Base-by-base conservation (phyloP, 2,113 vertebrate genomes). In the Cariama cristata region DNA sequence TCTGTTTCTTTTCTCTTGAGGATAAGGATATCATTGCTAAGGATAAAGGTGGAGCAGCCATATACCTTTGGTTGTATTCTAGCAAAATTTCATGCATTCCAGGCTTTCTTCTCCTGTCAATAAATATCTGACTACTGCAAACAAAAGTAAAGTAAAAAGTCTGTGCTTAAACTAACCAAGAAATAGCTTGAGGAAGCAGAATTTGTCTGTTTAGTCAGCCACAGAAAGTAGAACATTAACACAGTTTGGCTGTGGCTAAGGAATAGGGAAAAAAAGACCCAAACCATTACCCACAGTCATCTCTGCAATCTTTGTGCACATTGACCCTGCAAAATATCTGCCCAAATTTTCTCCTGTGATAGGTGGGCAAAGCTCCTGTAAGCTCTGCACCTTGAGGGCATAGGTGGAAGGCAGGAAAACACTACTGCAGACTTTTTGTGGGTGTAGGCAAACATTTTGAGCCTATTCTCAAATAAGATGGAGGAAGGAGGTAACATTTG, bases 231-330 rank as follows among this genome's bases (percentile, higher is more conserved):
- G 26, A 76, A 79, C 33, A 38, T 9, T 58, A 85, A 21, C 20
- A 55, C 18, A 60, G 13, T 74, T 6, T 63, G 55, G 9, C 33
- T 77, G 49, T 49, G 21, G 20, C 42, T 56, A 49, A 82, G 16
- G 14, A 75, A 92, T 1, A 0, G 24, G 8, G 5, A 4, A 66
- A 49, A 58, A 86, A 38, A 49, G 1, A 0, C 5, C 20, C 15
- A 62, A 74, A 19, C 17, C 6, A 58, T 53, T 32, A 52, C 14
- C 6, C 1, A 2, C 14, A 63, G 23, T 50, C 14, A 45, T 21
- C 5, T 62, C 71, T 42, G 56, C 40, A 69, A 59, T 14, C 12
- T 83, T 56, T 76, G 49, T 56, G 30, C 17, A 66, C 9, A 17
- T 6, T 56, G 42, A 69, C 4, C 8, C 59, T 38, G n/a, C 67